phyloP scores from a whole-genome alignment of 2,888 invertebrate species.

The Camponotus fellah region DNA sequence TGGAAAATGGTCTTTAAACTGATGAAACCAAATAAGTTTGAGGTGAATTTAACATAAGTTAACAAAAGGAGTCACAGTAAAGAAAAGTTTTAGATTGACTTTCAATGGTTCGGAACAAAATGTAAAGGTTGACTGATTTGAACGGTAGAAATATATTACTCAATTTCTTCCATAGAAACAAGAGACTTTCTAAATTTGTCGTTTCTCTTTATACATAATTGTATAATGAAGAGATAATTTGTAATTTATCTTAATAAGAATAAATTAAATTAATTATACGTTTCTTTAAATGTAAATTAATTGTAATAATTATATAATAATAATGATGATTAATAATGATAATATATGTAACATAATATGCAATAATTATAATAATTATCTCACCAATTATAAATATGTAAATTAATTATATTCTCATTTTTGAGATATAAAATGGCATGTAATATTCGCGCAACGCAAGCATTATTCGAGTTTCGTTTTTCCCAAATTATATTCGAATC shows the following conservation, averaged over 20 bases:
- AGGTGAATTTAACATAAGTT: slow-evolving; percentile 18
- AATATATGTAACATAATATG: too few species aligned
- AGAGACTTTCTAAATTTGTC: neutral
- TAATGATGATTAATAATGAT: too few species aligned
- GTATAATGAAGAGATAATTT: neutral
- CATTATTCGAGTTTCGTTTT: slow-evolving; percentile 16
- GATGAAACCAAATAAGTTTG: slow-evolving; percentile 19
- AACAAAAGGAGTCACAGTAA: neutral
- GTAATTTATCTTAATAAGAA: neutral
- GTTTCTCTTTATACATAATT: slow-evolving; percentile 5
- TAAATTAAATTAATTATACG: slow-evolving; percentile 13
- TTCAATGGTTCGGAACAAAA: neutral
- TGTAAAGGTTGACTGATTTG: slow-evolving; percentile 26
- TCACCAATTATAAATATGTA: neutral
- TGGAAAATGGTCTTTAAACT: neutral
- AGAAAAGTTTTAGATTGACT: slow-evolving; percentile 19
- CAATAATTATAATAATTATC: too few species aligned
- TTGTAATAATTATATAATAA: too few species aligned
- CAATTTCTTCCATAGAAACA: neutral
- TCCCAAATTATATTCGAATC: slow-evolving; percentile 42
- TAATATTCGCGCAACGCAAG: neutral
- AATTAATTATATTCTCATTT: slow-evolving; percentile 19
- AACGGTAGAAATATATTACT: slow-evolving; percentile 14
- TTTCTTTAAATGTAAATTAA: too few species aligned
- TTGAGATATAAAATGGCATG: slow-evolving; percentile 9